Base-by-base conservation (phyloP, 2,888 invertebrate genomes). In the Hypomecis punctinalis region DNA sequence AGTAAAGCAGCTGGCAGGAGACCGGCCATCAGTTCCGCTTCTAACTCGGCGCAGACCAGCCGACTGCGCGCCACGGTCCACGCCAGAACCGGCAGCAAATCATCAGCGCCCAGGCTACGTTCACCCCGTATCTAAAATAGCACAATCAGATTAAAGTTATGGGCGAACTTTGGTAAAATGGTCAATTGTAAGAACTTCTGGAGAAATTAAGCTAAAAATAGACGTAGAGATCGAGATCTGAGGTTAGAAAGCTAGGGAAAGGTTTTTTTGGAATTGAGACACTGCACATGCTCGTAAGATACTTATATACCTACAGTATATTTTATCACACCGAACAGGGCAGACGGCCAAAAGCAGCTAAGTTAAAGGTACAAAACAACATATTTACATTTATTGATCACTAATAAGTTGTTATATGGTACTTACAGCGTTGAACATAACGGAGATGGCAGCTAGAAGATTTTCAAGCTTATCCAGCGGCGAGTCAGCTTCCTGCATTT, bases 1-100 rank as follows among this genome's bases (percentile, higher is more conserved):
- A 98, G 93, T 57, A 99, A 89, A 0, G 98, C 97, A 0, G 98
- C 97, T 65, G 99, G 99, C 42, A 99, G 93, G 45, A 99, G 93
- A 3, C 96, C 98, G 94, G 98, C 98, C 98, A 99, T 99, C 84
- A 98, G 97, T 83, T 98, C 98, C 0, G 98, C 98, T 85, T 99
- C 99, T 63, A 99, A 95, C 90, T 99, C 99, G 0, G 98, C 98
- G 39, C 97, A 96, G 6, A 98, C 96, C 77, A 98, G 95, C 42
- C 97, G 97, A 74, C 97, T 97, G 69, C 97, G 96, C 0, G 98
- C 97, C 72, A 99, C 94, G 8, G 98, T 96, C 96, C 97, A 98
- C 61, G 98, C 98, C 54, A 99, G 94, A 62, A 98, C 95, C 0
- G 98, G 98, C 61, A 99, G 94, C 70, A 99, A 96, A 81, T 99